Evolutionary conservation across 1,140 invertebrate genomes (phyloP).

Genomic region (Cotesia vestalis): DNA sequence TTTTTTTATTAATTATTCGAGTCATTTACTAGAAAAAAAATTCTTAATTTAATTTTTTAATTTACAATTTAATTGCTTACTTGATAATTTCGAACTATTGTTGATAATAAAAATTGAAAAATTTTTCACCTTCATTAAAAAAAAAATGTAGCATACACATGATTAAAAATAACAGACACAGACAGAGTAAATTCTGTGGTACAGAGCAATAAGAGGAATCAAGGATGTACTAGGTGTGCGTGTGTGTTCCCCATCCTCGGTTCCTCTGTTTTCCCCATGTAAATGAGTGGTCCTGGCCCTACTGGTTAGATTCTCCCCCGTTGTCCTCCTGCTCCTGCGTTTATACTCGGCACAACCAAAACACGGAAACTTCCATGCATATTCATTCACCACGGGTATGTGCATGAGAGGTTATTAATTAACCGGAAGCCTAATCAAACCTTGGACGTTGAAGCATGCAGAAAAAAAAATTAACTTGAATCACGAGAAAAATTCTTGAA

Average conservation of each 20-base stretch:
- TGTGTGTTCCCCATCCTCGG: slow-evolving; percentile 42
- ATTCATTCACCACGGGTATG: slow-evolving; percentile 60
- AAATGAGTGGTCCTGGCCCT: slow-evolving; percentile 59
- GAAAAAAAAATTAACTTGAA: no score
- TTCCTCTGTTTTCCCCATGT: slow-evolving; percentile 64
- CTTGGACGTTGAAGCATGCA: slow-evolving; percentile 38
- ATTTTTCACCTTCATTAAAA: background rate
- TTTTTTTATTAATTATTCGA: slow-evolving; percentile 15
- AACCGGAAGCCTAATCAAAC: slow-evolving; percentile 66
- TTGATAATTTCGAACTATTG: no score
- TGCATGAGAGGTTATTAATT: slow-evolving; percentile 67
- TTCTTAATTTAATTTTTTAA: background rate
- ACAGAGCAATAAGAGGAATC: background rate
- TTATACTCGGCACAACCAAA: slow-evolving; percentile 25
- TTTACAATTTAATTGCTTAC: no score
- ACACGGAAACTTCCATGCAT: slow-evolving; percentile 63
- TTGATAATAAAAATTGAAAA: background rate
- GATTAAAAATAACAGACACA: background rate
- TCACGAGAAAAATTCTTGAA: no score
- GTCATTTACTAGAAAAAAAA: slow-evolving; percentile 33
- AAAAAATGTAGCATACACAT: background rate
- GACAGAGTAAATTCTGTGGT: background rate
- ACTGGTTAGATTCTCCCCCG: slow-evolving; percentile 10
- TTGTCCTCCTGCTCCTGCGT: slow-evolving; percentile 24
- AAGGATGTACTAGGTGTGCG: background rate